Base-by-base conservation (phyloP, 2,797 vertebrate genomes). In the Taeniopygia guttata region DNA sequence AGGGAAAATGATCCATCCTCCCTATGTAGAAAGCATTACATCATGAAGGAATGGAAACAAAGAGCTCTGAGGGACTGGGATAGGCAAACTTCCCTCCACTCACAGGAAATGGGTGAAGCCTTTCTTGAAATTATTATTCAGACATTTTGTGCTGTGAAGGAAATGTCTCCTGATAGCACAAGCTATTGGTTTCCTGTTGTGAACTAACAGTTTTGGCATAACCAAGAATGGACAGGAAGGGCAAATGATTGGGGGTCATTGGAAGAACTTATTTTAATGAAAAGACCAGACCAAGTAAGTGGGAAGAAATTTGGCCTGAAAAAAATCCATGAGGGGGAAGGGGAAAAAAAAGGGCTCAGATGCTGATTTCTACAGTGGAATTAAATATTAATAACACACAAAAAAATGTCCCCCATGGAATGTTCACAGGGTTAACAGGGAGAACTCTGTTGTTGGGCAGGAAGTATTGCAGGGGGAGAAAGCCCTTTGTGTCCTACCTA, bases 21-120 rank as follows among this genome's bases (percentile, higher is more conserved):
- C 92, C 81, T 29, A 15, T 30, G 79, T 36, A 86, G 87, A 72
- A 94, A 82, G 81, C 86, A 76, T 80, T 86, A 95, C 38, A 16
- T 95, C 94, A 96, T 22, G 11, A 48, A 89, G 90, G 46, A 96
- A 97, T 96, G 96, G 94, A 92, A 96, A 93, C 94, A 95, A 84
- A 92, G 94, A 91, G 79, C 93, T 96, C 92, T 67, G 84, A 94
- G 90, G 96, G 96, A 93, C 72, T 79, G 94, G 97, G 97, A 98
- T 95, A 97, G 98, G 97, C 97, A 96, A 95, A 96, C 95, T 97
- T 98, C 97, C 98, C 98, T 98, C 97, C 97, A 97, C 97, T 95
- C 89, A 95, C 98, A 98, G 99, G 99, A 99, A 99, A 98, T 98
- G 98, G 98, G 98, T 98, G 98, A 98, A 98, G 97, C 98, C 98